Evolutionary conservation across 2,888 invertebrate species (phyloP).

Genomic region (Colletes collaris): DNA sequence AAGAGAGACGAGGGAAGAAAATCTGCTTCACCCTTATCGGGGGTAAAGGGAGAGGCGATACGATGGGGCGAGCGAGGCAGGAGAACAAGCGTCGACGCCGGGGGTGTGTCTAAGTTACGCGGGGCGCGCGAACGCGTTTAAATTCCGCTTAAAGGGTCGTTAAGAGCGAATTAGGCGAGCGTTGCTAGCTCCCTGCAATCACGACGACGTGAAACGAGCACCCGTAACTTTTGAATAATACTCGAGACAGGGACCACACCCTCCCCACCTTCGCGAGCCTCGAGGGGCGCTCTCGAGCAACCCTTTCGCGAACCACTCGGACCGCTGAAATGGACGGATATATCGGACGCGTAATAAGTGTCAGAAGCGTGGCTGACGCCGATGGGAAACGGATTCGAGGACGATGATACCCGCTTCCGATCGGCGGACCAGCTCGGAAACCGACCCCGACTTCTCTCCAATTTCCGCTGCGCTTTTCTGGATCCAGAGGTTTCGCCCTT

Average conservation of each 20-base stretch:
- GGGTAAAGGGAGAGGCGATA: neutral
- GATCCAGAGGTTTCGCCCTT: too few relatives aligned
- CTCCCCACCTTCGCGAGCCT: neutral
- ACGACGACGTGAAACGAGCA: slow-evolving; percentile 39
- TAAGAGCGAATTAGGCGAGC: slow-evolving; percentile 70
- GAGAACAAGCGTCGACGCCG: slow-evolving; percentile 45
- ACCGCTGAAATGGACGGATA: slow-evolving; percentile 10
- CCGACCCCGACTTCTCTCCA: too few relatives aligned
- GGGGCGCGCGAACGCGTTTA: slow-evolving; percentile 64
- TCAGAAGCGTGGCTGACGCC: neutral
- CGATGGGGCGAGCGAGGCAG: neutral
- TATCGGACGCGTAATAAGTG: neutral
- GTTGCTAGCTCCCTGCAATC: slow-evolving; percentile 13
- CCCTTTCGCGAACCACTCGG: slow-evolving; percentile 15
- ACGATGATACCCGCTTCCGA: too few relatives aligned
- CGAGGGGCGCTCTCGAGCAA: slow-evolving; percentile 25
- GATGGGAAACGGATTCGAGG: too few relatives aligned
- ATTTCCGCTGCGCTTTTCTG: too few relatives aligned
- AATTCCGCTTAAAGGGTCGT: slow-evolving; percentile 75
- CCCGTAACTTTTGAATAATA: slow-evolving; percentile 63
- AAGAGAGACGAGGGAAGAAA: slow-evolving; percentile 16
- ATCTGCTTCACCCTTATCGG: slow-evolving; percentile 23
- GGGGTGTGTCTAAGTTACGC: slow-evolving; percentile 60
- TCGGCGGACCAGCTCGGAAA: too few relatives aligned
- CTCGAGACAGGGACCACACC: slow-evolving; percentile 20